phyloP scores from a whole-genome alignment of 2,113 vertebrate genomes.

The Ancistrus triradiatus region DNA sequence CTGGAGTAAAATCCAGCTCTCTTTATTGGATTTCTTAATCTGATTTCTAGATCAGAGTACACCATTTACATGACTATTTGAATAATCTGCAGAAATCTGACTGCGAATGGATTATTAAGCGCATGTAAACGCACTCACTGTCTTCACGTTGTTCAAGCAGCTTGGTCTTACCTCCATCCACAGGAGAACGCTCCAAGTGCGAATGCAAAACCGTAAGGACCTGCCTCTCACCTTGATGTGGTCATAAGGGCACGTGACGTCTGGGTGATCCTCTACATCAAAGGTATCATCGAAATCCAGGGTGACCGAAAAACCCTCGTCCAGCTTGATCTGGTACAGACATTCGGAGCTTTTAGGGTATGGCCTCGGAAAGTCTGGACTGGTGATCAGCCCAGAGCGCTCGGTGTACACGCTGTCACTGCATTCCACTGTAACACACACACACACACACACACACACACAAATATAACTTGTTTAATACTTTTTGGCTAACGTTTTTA shows the following conservation, averaged over 20 bases:
- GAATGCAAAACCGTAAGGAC: background rate
- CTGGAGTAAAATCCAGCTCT: too few species aligned
- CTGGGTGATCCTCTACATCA: slow-evolving; percentile 90
- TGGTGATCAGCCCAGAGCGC: slow-evolving; percentile 76
- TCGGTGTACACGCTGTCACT: slow-evolving; percentile 82
- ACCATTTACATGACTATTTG: too few species aligned
- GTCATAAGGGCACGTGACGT: slow-evolving; percentile 88
- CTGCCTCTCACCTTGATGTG: slow-evolving; percentile 76
- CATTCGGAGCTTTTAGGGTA: slow-evolving; percentile 94
- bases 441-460: slow-evolving; percentile 19
- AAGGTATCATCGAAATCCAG: slow-evolving; percentile 84
- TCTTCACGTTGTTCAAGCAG: too few species aligned
- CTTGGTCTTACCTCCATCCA: too few species aligned
- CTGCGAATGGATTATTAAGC: too few species aligned
- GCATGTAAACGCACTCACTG: too few species aligned
- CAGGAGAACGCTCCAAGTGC: too few species aligned
- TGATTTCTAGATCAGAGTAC: too few species aligned
- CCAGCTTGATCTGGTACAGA: slow-evolving; percentile 78
- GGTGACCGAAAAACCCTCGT: slow-evolving; percentile 80
- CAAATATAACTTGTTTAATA: too few species aligned
- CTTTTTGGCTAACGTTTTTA: too few species aligned
- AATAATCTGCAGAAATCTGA: too few species aligned
- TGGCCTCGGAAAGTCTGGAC: slow-evolving; percentile 79
- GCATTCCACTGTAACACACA: slow-evolving; percentile 90
- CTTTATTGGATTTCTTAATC: too few species aligned